Conservation (phyloP, 2,888 invertebrate genomes). For the Herminia tarsipennalis region DNA sequence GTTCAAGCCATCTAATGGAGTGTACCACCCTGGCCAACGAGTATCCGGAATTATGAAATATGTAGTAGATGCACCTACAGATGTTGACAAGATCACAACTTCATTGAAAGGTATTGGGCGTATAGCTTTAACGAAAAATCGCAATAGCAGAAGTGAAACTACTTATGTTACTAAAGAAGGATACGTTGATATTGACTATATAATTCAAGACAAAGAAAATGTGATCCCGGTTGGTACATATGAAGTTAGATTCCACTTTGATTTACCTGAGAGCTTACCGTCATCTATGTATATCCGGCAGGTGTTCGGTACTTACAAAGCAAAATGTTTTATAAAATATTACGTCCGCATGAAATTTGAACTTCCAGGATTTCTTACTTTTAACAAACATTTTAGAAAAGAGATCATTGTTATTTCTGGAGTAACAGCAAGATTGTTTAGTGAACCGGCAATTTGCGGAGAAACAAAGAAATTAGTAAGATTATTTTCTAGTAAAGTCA, state of each 20-base stretch:
- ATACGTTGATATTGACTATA: constrained; percentile 1
- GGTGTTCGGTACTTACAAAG: no score
- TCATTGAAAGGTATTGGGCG: constrained; percentile 5
- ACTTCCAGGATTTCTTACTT: constrained; percentile 46
- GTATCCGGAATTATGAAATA: constrained; percentile 54
- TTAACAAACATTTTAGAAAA: constrained; percentile 47
- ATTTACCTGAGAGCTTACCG: constrained; percentile 26
- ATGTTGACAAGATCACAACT: constrained; percentile 35
- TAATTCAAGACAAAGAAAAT: not conserved
- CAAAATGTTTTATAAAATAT: constrained; percentile 46
- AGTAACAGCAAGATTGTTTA: constrained; percentile 40
- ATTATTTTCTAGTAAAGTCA: constrained; percentile 42
- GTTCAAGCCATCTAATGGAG: constrained; percentile 42
- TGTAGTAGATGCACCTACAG: constrained; percentile 46
- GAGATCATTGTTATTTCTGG: constrained; percentile 47
- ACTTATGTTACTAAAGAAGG: not conserved
- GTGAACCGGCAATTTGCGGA: constrained; percentile 44
- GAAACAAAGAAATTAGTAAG: constrained; percentile 46
- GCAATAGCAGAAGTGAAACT: not conserved
- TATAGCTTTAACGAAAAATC: not conserved
- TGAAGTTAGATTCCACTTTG: constrained; percentile 39
- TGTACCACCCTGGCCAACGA: constrained; percentile 42
- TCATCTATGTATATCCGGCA: not conserved
- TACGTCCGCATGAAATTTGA: constrained; percentile 53
- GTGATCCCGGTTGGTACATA: constrained; percentile 30